Conservation (phyloP, 2,888 invertebrate species). For the Polylopha cassiicola region DNA sequence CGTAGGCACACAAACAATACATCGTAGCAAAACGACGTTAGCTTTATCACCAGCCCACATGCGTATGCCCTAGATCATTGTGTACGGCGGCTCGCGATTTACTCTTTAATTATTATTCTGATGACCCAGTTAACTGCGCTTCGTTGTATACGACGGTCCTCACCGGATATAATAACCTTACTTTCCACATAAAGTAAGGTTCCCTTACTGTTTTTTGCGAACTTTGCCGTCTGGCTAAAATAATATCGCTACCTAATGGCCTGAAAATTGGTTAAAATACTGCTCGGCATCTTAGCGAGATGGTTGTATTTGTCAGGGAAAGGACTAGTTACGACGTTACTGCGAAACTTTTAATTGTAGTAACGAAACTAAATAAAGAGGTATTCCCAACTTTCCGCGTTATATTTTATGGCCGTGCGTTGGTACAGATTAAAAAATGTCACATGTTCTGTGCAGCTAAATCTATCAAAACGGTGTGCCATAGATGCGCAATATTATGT, state of each 20-base stretch:
- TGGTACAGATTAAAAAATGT: no score
- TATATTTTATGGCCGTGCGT: no score
- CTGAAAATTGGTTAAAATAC: constrained; percentile 17
- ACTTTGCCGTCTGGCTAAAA: constrained; percentile 9
- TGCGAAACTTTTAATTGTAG: no score
- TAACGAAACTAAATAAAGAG: no score
- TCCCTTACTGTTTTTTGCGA: constrained; percentile 4
- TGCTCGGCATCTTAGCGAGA: no score
- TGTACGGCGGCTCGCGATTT: constrained; percentile 7
- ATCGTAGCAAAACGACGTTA: constrained; percentile 7
- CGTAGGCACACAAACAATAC: constrained; percentile 6
- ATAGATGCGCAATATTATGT: no score
- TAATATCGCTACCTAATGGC: constrained; percentile 13
- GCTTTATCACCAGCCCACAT: constrained; percentile 17
- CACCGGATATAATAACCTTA: constrained; percentile 12
- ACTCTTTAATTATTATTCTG: constrained; percentile 20
- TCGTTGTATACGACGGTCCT: constrained; percentile 8
- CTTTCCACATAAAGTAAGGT: constrained; percentile 13
- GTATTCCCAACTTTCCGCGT: no score
- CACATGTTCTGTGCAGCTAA: background rate
- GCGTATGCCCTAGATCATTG: constrained; percentile 17
- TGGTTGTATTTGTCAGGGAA: constrained; percentile 9
- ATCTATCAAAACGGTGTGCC: constrained; percentile 6
- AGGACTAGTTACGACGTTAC: background rate
- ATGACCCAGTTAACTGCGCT: constrained; percentile 18